Evolutionary conservation across 2,888 invertebrate species (phyloP), one percentile per base, ranked within the genome.

Genomic region (Phania funesta): DNA sequence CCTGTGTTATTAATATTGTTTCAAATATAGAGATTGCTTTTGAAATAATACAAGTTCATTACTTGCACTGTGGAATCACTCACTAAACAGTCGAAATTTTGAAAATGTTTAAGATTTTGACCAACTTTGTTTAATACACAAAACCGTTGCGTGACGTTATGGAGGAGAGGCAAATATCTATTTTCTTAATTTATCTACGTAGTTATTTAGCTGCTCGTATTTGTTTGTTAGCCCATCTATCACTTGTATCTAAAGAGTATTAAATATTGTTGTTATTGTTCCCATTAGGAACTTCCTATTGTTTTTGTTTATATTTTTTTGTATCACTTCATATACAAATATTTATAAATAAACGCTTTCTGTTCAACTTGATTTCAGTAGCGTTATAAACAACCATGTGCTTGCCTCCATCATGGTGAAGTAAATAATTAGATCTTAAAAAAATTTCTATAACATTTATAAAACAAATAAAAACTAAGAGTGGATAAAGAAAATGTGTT

Each of bases 281-380:
- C n/a, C n/a, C n/a, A n/a, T n/a, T n/a, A n/a, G n/a, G n/a, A n/a
- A n/a, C n/a, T n/a, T n/a, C 8, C 20, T 44, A 0, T 20, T 64
- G 8, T 71, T 71, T 38, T 71, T 73, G 50, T 20, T 44, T 32
- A 58, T 38, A 24, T 60, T 60, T n/a, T n/a, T 44, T 41, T 22
- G n/a, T 68, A 50, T 60, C 52, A 50, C 18, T 22, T 38, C 18
- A 58, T 46, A 50, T 35, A 62, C 62, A 64, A 70, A 77, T 64
- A 64, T 70, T 77, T 70, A 64, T 70, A 46, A 60, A 44, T 41
- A 76, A 62, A 50, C 38, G 13, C n/a, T 26, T 65, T 56, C 58
- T 56, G 18, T 26, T 35, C 11, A 64, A 46, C 18, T 64, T 46
- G 26, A 38, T 56, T 52, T 50, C 41, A 62, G 56, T 46, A 46